Conservation (phyloP, 2,113 vertebrate genomes). For the Paedocypris sp. region DNA sequence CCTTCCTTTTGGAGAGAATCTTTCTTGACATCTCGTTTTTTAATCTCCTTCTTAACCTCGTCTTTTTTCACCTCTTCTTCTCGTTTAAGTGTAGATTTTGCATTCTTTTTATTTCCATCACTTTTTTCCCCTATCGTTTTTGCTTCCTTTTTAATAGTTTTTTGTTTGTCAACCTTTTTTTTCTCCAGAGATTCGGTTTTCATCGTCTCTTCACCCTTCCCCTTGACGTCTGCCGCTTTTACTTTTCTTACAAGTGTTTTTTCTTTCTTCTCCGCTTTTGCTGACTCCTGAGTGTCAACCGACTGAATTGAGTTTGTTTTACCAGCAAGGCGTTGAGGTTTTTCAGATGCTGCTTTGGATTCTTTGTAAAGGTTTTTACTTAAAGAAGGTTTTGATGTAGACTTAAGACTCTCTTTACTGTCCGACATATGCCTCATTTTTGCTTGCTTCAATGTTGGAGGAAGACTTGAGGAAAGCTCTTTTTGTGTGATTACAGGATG, state of each 20-base stretch:
- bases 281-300: constrained; percentile 62
- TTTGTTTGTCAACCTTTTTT: constrained; percentile 74
- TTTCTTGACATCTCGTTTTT: constrained; percentile 69
- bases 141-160: constrained; percentile 76
- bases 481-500: constrained; percentile 83
- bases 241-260: constrained; percentile 68
- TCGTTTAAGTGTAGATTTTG: constrained; percentile 60
- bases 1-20: constrained; percentile 68
- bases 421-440: constrained; percentile 83
- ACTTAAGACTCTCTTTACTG: constrained; percentile 87
- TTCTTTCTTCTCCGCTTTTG: constrained; percentile 82
- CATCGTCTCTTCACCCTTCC: constrained; percentile 61
- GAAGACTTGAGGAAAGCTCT: constrained; percentile 61
- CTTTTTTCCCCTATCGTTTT: constrained; percentile 80
- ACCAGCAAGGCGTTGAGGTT: constrained; percentile 50
- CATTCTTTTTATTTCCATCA: constrained; percentile 71
- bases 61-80: constrained; percentile 76
- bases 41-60: constrained; percentile 68
- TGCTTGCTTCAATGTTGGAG: constrained; percentile 72
- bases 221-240: constrained; percentile 58
- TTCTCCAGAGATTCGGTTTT: constrained; percentile 73
- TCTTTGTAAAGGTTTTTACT: constrained; percentile 73
- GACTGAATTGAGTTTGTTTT: constrained; percentile 24
- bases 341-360: constrained; percentile 78
- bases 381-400: constrained; percentile 66